Base-by-base conservation (phyloP, 2,113 vertebrate genomes). In the Hypanus sabinus region DNA sequence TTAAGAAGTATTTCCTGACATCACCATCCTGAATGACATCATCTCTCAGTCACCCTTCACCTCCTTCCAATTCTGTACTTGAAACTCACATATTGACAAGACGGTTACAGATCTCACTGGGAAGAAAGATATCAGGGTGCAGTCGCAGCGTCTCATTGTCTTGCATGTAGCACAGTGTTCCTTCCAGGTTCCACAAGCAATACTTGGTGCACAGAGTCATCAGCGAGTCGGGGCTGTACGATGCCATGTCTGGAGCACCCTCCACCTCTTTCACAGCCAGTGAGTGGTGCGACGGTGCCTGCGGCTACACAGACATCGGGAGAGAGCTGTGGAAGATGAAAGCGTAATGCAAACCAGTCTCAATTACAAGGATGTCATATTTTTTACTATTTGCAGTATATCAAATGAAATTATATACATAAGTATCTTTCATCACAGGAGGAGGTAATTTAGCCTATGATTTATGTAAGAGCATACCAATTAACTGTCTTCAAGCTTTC, bases 21-120 rank as follows among this genome's bases (percentile, higher is more conserved):
- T 33, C 85, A 65, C 27, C 57, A 73, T 16, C 14, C 57, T 65
- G 60, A 65, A 65, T 7, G 24, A 0, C 20, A 5, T 27, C 24
- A 14, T 87, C 83, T 30, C 24, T 87, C 55, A 60, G 38, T 9
- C 30, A 75, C 9, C 60, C 79, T 24, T 30, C 27, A 38, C 14
- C 70, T 12, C 77, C 5, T 62, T 18, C 7, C 38, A 27, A 14
- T 57, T 11, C 11, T 57, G 81, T 27, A 11, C 76, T 30, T 62
- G 46, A 62, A 20, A 97, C 97, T 0, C 97, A 99, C 99, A 97
- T 97, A 0, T 99, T 98, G 95, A 99, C 98, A 0, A 99, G 97
- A 94, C 97, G 98, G 97, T 99, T 98, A 7, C 98, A 99, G 96
- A 99, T 99, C 96, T 99, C 99, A 33, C 99, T 99, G 5, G 99